Evolutionary conservation across 2,113 vertebrate genomes (phyloP).

Genomic region (Alethe diademata): DNA sequence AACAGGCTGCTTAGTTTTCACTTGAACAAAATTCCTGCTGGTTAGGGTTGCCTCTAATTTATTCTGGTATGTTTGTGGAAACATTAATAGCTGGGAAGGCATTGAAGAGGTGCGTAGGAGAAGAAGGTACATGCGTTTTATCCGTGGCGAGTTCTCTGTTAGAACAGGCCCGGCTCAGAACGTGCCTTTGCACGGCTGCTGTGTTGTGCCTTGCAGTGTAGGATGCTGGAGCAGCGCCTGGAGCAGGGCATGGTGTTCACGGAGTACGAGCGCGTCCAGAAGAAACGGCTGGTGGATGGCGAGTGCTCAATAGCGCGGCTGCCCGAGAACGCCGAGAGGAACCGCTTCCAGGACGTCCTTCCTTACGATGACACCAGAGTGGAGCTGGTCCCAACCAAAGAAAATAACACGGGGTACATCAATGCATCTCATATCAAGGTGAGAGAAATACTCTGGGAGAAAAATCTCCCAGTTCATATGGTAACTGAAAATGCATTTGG

Average conservation of each 20-base stretch:
- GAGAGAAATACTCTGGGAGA: not conserved
- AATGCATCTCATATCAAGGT: constrained; percentile 95
- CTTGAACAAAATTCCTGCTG: not conserved
- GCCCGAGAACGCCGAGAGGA: constrained; percentile 90
- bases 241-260: constrained; percentile 91
- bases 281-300: constrained; percentile 70
- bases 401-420: constrained; percentile 98
- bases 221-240: constrained; percentile 85
- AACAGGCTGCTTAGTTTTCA: not conserved
- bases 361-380: constrained; percentile 92
- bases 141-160: not conserved
- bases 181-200: not conserved
- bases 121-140: not conserved
- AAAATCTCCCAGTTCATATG: not conserved
- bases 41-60: not conserved
- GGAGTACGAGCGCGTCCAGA: constrained; percentile 88
- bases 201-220: constrained; percentile 77
- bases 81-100: not conserved
- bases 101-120: not conserved
- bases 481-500: not conserved
- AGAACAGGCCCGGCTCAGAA: accelerated
- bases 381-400: constrained; percentile 96
- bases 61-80: not conserved
- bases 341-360: constrained; percentile 94
- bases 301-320: constrained; percentile 84